A percentile compares a stretch with the other conserved stretches of the same genome.
These are phyloP conservation scores for Erpobdella octoculata DNA, from an alignment of 2,888 invertebrate species.

Conservation along the genomic window DNA sequence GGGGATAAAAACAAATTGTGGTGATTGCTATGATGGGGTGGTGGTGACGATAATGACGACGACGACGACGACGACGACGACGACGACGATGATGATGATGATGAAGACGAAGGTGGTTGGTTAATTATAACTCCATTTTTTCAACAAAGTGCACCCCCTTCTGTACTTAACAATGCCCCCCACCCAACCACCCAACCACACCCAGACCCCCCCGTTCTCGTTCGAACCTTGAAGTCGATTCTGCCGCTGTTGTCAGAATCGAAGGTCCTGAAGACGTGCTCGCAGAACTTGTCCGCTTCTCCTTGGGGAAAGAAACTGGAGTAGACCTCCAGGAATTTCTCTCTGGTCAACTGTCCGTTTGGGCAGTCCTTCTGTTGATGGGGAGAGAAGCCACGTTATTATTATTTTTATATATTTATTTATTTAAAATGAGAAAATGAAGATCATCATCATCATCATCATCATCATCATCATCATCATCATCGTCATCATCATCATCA, in stretches of 20 bases:
- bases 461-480: background rate
- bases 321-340: conserved; percentile 97
- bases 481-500: background rate
- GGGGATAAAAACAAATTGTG: background rate
- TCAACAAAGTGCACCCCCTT: no score
- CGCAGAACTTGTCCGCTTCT: conserved; percentile 93
- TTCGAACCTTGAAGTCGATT: conserved; percentile 52
- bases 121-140: no score
- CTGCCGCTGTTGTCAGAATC: conserved; percentile 58
- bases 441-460: background rate
- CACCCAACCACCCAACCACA: no score
- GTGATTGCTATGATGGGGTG: background rate
- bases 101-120: no score
- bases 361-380: conserved; percentile 98
- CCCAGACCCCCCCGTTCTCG: no score
- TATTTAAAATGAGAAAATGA: no score
- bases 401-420: no score
- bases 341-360: conserved; percentile 85
- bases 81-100: background rate
- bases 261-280: conserved; percentile 94
- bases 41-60: conserved; percentile 12
- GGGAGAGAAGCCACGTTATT: no score
- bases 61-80: background rate
- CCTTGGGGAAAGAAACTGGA: conserved; percentile 94
- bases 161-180: no score